A percentile compares a stretch with the other conserved stretches of the same genome.
Conservation (phyloP, 2,797 vertebrate genomes). For the Momotus momota region DNA sequence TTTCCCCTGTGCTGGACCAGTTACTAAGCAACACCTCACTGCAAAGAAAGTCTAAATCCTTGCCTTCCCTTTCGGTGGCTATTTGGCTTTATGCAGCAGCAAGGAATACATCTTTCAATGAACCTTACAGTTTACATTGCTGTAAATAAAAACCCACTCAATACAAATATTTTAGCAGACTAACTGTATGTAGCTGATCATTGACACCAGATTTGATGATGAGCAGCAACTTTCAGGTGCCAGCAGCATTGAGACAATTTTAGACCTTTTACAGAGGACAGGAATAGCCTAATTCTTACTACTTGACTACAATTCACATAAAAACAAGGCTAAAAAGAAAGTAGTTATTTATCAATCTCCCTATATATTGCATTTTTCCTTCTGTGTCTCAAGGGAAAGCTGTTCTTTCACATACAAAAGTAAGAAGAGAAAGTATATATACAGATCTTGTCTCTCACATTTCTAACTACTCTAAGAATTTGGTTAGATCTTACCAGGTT, state of each 20-base stretch:
- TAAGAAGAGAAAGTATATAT: neutral
- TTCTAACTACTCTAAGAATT: neutral
- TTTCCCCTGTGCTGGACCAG: neutral
- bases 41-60: neutral
- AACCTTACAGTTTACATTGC: neutral
- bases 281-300: neutral
- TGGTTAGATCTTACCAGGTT: neutral
- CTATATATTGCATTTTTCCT: neutral
- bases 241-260: rapidly evolving
- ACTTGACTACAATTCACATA: neutral
- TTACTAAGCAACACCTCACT: neutral
- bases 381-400: neutral
- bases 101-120: neutral
- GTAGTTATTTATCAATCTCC: neutral
- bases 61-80: neutral
- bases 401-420: neutral
- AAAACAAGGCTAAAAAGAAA: neutral
- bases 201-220: neutral
- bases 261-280: neutral
- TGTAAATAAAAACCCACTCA: neutral
- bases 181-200: neutral
- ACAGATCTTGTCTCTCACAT: neutral
- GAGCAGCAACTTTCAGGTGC: neutral
- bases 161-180: neutral
- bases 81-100: neutral